Evolutionary conservation across 2,113 vertebrate genomes (phyloP).

Genomic region (Bolborhynchus lineola): DNA sequence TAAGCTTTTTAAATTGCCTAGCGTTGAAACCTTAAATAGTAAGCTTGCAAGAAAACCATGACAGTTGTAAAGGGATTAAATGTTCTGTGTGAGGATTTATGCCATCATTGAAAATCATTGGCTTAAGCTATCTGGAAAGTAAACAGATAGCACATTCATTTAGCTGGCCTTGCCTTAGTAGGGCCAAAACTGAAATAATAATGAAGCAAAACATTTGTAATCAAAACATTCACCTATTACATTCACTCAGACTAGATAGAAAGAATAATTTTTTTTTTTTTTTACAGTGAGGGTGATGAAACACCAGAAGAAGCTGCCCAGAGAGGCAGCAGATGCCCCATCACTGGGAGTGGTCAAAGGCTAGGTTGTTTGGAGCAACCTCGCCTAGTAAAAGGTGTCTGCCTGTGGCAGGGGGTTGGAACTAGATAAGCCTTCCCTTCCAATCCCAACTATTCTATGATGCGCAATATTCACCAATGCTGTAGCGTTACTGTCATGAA

Average conservation of each 20-base stretch:
- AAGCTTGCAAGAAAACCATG: background rate
- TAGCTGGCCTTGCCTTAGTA: too few species aligned
- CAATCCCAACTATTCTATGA: too few species aligned
- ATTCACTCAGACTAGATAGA: background rate
- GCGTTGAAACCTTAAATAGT: background rate
- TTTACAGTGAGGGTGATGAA: background rate
- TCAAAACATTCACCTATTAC: background rate
- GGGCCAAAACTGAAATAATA: background rate
- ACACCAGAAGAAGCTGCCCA: background rate
- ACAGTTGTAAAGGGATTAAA: background rate
- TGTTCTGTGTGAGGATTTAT: background rate
- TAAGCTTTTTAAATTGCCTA: background rate
- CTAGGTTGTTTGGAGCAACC: too few species aligned
- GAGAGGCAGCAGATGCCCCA: accelerated
- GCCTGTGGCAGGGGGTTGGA: background rate
- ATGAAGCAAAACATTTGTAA: background rate
- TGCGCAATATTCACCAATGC: background rate
- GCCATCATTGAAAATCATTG: background rate
- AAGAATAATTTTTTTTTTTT: background rate
- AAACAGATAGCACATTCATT: background rate
- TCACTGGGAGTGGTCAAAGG: too few species aligned
- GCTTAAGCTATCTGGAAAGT: background rate
- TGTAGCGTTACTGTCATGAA: accelerated
- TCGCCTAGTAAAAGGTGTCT: background rate
- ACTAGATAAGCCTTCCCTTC: background rate